Base-by-base conservation (phyloP, 2,888 invertebrate genomes). In the Papilio gigon region DNA sequence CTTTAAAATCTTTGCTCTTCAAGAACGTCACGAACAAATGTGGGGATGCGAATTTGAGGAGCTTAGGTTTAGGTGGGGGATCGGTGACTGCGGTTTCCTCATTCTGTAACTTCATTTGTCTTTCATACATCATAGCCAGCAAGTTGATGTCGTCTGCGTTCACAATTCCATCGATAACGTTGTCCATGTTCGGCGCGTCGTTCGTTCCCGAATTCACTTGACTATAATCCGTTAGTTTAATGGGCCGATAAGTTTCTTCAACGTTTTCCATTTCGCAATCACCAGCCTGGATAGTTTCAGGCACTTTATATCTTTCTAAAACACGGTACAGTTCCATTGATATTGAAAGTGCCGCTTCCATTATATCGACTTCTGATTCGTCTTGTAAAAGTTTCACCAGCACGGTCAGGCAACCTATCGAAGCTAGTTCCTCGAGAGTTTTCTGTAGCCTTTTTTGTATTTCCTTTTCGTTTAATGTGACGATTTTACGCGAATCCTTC, bases 401-500 rank as follows among this genome's bases (percentile, higher is more conserved):
- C 0, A 95, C 95, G 2, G 95, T 95, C 4, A 97, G 89, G 75
- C 96, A 95, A 1, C 95, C 95, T 25, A 94, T 93, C 1, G 92
- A 86, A 0, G 95, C 93, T n/a, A 96, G 83, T 74, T 95, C 94
- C 0, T 94, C 93, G 30, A 97, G 81, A 11, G 94, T 94, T 84
- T 94, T 95, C 11, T 93, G 84, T 3, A 97, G 86, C 69, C 96
- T 89, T 71, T 87, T 93, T 75, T 93, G 93, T 61, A 95, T 94
- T 84, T 96, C 96, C 0, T 83, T 83, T 68, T 94, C 94, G 30
- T 94, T 95, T 11, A 97, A 83, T 0, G 94, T 94, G 3, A 97
- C 95, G 22, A 97, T 97, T 86, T 97, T 97, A 69, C 94, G 93
- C 5, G 95, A 92, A 82, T 96, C 95, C 78, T 94, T 95, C 0